Evolutionary conservation across 1,140 invertebrate species (phyloP), one percentile per base, ranked within the genome.

Genomic region (Microplitis demolitor): DNA sequence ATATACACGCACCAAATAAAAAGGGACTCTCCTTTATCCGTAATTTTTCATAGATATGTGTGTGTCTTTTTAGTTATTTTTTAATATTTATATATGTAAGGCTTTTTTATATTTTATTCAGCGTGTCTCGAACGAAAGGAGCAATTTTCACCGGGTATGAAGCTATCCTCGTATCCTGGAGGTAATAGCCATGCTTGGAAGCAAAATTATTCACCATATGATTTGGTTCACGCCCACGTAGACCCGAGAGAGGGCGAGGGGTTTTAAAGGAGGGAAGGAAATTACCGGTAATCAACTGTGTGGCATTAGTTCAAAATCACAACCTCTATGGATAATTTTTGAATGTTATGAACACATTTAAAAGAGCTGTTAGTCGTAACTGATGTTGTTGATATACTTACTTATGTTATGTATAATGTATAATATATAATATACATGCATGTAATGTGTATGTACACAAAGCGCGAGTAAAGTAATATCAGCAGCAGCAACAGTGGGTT

Each of bases 231-330:
- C 71, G 71, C 71, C 64, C 63, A 67, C 71, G 56, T 67, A 67
- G 39, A n/a, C 53, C 9, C 3, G 54, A 31, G 54, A 53, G 45
- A 34, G 35, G 16, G n/a, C 4, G n/a, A 71, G 60, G 45, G 31
- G 14, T 4, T 64, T 24, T 34, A 14, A 16, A 31, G 35, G 63
- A 67, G 53, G 39, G 71, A 58, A 67, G 71, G 63, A 72, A 72
- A 72, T 72, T 37, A 72, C 63, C 56, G 39, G 62, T 53, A 71
- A 71, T 71, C 62, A 34, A 71, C 14, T 31, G 50, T 64, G 39
- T 50, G 62, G 69, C 69, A 71, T 71, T 71, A 71, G 69, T 71
- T 71, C 54, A 64, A 71, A 71, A 71, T 71, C 61, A 71, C 53
- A 71, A 71, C 69, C 50, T 64, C 62, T 11, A 14, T 50, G 24